These are phyloP conservation scores for Dendropsophus ebraccatus DNA, from an alignment of 2,113 vertebrate species.

Conservation along the genomic window DNA sequence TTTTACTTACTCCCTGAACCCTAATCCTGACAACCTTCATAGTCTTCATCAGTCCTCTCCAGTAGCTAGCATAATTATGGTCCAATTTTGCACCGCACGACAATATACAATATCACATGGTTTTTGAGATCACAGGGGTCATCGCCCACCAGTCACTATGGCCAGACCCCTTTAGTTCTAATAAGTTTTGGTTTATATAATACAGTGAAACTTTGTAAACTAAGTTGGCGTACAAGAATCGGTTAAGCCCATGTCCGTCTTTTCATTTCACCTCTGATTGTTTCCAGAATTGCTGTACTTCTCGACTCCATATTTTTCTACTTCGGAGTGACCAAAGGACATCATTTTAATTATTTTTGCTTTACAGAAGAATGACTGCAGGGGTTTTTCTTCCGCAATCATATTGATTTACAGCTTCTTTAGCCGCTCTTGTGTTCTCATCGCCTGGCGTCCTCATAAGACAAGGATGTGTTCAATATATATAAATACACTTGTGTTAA, in stretches of 20 bases:
- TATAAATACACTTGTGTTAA: neutral
- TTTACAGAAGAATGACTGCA: conserved; percentile 12
- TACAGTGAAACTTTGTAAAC: neutral
- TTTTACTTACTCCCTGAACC: too few species aligned
- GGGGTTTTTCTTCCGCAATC: neutral
- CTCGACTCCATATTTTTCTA: neutral
- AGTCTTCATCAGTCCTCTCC: too few species aligned
- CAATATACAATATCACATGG: too few species aligned
- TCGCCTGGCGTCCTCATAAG: neutral
- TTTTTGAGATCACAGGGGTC: neutral
- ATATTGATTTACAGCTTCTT: conserved; percentile 10
- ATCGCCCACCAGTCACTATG: neutral
- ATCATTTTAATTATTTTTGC: conserved; percentile 39
- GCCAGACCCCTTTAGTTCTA: neutral
- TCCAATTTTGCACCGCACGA: too few species aligned
- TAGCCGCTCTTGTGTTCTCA: neutral
- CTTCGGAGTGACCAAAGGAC: conserved; percentile 12
- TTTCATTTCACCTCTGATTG: neutral
- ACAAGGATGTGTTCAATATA: neutral
- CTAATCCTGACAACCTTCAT: too few species aligned
- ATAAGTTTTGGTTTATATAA: neutral
- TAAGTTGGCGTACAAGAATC: neutral
- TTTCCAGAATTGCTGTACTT: neutral
- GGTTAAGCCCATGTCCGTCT: neutral
- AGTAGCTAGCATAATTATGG: too few species aligned